phyloP scores from a whole-genome alignment of 1,140 invertebrate genomes.

The Papilio helenus region DNA sequence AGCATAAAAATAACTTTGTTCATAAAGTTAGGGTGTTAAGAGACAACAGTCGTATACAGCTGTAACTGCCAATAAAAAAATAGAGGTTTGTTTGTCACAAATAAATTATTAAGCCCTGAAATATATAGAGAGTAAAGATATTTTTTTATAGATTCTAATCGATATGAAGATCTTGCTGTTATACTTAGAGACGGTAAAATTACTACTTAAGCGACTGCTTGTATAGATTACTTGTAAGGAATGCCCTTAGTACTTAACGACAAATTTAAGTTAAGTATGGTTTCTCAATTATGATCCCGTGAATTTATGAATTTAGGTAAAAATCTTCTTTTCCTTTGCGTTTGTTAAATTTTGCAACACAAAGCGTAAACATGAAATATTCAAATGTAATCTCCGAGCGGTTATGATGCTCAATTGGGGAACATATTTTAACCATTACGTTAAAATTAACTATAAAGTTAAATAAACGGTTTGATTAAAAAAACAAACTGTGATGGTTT shows the following conservation, averaged over 20 bases:
- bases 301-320: too few relatives aligned
- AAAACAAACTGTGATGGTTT: neutral
- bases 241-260: too few relatives aligned
- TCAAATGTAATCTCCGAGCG: neutral
- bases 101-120: neutral
- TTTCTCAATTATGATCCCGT: too few relatives aligned
- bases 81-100: constrained; percentile 14
- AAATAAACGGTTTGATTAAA: neutral
- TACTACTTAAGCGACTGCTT: too few relatives aligned
- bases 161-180: too few relatives aligned
- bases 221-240: too few relatives aligned
- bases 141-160: neutral
- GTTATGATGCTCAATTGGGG: neutral
- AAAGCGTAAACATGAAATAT: constrained; percentile 1
- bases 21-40: neutral
- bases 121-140: neutral
- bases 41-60: neutral
- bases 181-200: too few relatives aligned
- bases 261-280: too few relatives aligned
- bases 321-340: too few relatives aligned
- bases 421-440: neutral
- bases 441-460: neutral
- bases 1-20: neutral
- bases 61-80: neutral
- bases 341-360: neutral